These are phyloP conservation scores for Acinonyx jubatus DNA, from an alignment of 2,113 vertebrate species.

Conservation along the genomic window DNA sequence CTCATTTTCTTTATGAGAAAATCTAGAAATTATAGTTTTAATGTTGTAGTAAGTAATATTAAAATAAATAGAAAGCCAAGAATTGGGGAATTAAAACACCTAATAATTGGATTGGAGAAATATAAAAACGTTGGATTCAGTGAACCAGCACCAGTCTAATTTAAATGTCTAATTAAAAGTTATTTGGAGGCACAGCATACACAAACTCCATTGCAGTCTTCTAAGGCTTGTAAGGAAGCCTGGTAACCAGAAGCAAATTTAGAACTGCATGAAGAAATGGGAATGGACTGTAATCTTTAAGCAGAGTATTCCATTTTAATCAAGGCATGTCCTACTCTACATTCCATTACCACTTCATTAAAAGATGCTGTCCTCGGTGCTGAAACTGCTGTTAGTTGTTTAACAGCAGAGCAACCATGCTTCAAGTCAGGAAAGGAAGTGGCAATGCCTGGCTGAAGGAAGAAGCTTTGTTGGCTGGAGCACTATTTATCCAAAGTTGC, in stretches of 20 bases:
- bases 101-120: slow-evolving; percentile 71
- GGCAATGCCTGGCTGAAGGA: neutral
- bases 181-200: slow-evolving; percentile 65
- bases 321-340: slow-evolving; percentile 42
- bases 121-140: slow-evolving; percentile 60
- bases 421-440: slow-evolving; percentile 8
- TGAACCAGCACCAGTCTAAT: slow-evolving; percentile 75
- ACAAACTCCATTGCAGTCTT: slow-evolving; percentile 49
- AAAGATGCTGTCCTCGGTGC: slow-evolving; percentile 3
- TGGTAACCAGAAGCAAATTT: slow-evolving; percentile 59
- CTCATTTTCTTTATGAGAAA: slow-evolving; percentile 69
- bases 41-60: slow-evolving; percentile 60
- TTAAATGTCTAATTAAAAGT: slow-evolving; percentile 81
- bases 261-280: slow-evolving; percentile 40
- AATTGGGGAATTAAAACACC: slow-evolving; percentile 68
- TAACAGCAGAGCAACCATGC: slow-evolving; percentile 28
- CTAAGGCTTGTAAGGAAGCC: slow-evolving; percentile 30
- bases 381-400: slow-evolving; percentile 46
- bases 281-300: slow-evolving; percentile 61
- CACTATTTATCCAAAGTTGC: slow-evolving; percentile 12
- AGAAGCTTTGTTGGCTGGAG: slow-evolving; percentile 22
- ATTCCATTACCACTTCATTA: slow-evolving; percentile 41
- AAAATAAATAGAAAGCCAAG: slow-evolving; percentile 67
- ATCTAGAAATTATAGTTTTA: slow-evolving; percentile 63
- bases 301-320: slow-evolving; percentile 67